These are phyloP conservation scores for Actinernus sp. DNA, from an alignment of 92 coral and sea anemone genomes.

Conservation along the genomic window DNA sequence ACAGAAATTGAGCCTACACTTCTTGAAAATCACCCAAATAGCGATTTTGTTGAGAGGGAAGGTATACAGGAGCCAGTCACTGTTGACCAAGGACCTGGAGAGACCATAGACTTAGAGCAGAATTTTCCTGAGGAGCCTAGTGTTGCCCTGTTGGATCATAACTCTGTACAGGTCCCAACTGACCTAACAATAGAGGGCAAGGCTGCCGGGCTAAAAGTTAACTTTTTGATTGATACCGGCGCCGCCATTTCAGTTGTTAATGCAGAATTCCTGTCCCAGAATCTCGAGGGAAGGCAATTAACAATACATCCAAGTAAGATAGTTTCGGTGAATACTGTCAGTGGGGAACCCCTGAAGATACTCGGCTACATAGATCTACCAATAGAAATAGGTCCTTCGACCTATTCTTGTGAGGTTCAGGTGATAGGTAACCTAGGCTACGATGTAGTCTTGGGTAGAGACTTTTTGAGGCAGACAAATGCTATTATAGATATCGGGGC, in stretches of 20 bases:
- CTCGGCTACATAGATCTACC: not conserved
- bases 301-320: not conserved
- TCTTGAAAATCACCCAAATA: too few relatives aligned
- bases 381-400: not conserved
- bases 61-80: not conserved
- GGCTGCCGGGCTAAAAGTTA: not conserved
- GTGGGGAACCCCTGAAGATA: not conserved
- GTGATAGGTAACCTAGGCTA: not conserved
- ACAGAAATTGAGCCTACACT: too few relatives aligned
- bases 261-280: not conserved
- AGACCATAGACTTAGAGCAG: too few relatives aligned
- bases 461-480: not conserved
- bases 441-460: not conserved
- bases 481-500: not conserved
- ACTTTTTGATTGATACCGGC: not conserved
- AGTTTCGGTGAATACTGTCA: not conserved
- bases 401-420: not conserved
- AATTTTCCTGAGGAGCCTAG: too few relatives aligned
- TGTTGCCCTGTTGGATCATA: too few relatives aligned
- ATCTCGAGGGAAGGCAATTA: not conserved
- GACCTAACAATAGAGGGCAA: not conserved
- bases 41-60: too few relatives aligned
- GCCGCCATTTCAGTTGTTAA: not conserved
- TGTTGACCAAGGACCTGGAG: too few relatives aligned
- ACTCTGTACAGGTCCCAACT: too few relatives aligned